Conservation (phyloP, 2,797 vertebrate species). For the Sebastes steindachneri region DNA sequence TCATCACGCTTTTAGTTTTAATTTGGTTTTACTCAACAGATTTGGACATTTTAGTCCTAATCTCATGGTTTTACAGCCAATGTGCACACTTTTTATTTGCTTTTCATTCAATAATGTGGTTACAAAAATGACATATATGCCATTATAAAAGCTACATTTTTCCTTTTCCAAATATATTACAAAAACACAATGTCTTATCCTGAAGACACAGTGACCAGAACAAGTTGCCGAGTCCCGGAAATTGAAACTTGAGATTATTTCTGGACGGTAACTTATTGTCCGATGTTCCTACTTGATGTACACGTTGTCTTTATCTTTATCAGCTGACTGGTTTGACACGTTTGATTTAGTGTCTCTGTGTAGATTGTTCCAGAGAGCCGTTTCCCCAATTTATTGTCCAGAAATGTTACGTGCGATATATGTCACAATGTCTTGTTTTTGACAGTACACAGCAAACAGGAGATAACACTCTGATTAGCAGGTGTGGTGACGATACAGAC, state of each 20-base stretch:
- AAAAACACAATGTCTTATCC: neutral
- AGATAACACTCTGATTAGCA: conserved; percentile 31
- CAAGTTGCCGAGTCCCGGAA: neutral
- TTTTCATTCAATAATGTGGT: neutral
- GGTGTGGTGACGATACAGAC: conserved; percentile 20
- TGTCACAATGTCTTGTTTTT: conserved; percentile 30
- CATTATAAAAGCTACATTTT: neutral
- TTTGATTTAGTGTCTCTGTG: conserved; percentile 46
- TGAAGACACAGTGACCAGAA: neutral
- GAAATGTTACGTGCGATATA: conserved; percentile 30
- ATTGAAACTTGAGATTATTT: neutral
- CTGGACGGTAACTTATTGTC: neutral
- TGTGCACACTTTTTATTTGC: neutral
- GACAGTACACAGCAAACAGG: conserved; percentile 33
- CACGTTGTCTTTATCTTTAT: conserved; percentile 20
- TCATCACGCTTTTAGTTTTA: conserved; percentile 29
- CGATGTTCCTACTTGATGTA: neutral
- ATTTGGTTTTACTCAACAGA: conserved; percentile 32
- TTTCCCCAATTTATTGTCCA: conserved; percentile 25
- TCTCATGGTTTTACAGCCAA: neutral
- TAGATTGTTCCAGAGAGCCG: neutral
- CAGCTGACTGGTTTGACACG: conserved; percentile 19
- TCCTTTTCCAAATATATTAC: neutral
- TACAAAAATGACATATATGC: neutral
- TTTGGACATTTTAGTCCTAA: neutral